These are phyloP conservation scores for Protosalanx chinensis DNA, from an alignment of 2,797 vertebrate genomes.

Conservation along the genomic window DNA sequence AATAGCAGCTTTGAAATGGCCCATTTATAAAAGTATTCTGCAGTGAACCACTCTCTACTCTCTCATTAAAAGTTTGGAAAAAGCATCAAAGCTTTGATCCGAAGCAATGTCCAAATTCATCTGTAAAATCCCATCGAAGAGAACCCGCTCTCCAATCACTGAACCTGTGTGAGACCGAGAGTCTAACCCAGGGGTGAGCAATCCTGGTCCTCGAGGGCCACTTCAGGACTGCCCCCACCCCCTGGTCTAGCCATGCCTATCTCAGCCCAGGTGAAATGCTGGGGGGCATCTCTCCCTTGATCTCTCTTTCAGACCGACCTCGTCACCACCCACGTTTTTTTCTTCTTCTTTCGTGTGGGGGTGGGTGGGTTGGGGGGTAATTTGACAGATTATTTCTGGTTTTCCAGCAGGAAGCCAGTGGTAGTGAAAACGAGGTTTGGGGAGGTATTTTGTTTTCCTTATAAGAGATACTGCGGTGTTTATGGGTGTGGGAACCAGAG, in stretches of 20 bases:
- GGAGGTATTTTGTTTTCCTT: constrained; percentile 60
- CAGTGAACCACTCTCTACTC: too few species aligned
- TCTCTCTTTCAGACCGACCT: constrained; percentile 35
- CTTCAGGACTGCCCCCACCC: background rate
- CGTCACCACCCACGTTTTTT: constrained; percentile 36
- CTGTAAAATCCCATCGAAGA: too few species aligned
- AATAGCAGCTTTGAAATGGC: background rate
- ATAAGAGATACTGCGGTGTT: constrained; percentile 51
- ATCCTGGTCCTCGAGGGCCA: too few species aligned
- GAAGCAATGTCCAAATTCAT: too few species aligned
- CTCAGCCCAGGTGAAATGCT: constrained; percentile 39
- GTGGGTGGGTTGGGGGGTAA: constrained; percentile 18
- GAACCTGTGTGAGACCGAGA: background rate
- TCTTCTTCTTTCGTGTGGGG: constrained; percentile 28
- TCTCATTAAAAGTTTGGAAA: too few species aligned
- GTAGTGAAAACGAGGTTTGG: constrained; percentile 48
- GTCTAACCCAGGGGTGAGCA: too few species aligned
- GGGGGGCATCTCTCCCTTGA: constrained; percentile 22
- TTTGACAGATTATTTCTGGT: constrained; percentile 55
- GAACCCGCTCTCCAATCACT: background rate
- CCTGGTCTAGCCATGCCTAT: constrained; percentile 14
- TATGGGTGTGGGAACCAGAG: constrained; percentile 44
- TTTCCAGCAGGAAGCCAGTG: constrained; percentile 67
- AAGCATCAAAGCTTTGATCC: too few species aligned
- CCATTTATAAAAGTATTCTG: too few species aligned